Conservation (phyloP, 2,888 invertebrate genomes). For the Epinotia bilunana region DNA sequence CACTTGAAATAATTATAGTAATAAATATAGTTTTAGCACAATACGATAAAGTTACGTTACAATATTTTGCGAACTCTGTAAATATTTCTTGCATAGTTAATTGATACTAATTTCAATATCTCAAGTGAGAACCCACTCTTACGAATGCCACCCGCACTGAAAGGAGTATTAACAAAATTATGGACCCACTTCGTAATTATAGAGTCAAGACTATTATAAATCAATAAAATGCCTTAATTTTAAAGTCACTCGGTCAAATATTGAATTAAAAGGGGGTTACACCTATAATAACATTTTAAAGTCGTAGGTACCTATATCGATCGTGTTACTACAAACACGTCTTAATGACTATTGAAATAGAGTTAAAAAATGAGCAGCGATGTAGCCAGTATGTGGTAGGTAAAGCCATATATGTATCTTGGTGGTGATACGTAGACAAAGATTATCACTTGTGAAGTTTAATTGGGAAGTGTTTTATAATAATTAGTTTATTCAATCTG, state of each 20-base stretch:
- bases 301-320: not conserved
- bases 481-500: too few relatives aligned
- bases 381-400: not conserved
- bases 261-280: slow-evolving; percentile 25
- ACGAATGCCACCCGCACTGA: slow-evolving; percentile 33
- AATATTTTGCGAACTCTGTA: not conserved
- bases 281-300: not conserved
- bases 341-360: not conserved
- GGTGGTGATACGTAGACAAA: too few relatives aligned
- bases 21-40: too few relatives aligned
- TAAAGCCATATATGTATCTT: not conserved
- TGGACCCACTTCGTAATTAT: slow-evolving; percentile 34
- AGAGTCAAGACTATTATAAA: slow-evolving; percentile 35
- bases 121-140: slow-evolving; percentile 5
- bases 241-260: slow-evolving; percentile 42
- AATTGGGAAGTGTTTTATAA: too few relatives aligned
- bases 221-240: slow-evolving; percentile 42
- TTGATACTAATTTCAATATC: slow-evolving; percentile 9
- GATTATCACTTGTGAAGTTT: too few relatives aligned
- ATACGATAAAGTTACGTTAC: too few relatives aligned
- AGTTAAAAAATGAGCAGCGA: not conserved
- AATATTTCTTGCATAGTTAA: not conserved
- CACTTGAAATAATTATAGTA: too few relatives aligned
- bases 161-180: slow-evolving; percentile 24
- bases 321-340: not conserved